Base-by-base conservation (phyloP, 2,797 vertebrate species). In the Coendou prehensilis region DNA sequence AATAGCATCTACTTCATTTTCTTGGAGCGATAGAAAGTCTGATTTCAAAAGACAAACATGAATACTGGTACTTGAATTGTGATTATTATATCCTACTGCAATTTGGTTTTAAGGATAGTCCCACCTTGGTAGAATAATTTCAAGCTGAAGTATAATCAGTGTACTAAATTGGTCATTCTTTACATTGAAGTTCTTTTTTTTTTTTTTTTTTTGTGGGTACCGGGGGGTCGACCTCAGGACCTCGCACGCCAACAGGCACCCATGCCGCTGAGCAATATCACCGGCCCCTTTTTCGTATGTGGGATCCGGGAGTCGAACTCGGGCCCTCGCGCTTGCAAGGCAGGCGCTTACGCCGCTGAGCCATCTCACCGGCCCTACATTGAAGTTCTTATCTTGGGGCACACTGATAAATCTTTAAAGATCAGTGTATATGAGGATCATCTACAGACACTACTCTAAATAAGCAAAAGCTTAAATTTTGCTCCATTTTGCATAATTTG, bases 21-120 rank as follows among this genome's bases (percentile, higher is more conserved):
- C 33, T 82, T 18, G 5, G 33, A 92, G 61, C 54, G 85, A 92
- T 26, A 78, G 54, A 87, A 86, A 94, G 73, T 80, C 14, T 80
- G 45, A 90, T 78, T 88, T 96, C 41, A 87, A 84, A 94, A 79
- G 61, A 79, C 1, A 89, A 64, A 88, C 20, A 45, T 71, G 69
- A 89, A 82, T 23, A 90, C 79, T 52, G 6, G 59, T 23, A 59
- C 11, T 96, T 93, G 45, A 57, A 94, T 50, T 84, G 52, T 89
- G 75, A 89, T 93, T n/a, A 59, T 92, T 59, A 83, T 86, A 83
- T 83, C 50, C 89, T 30, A 57, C 61, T 87, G 10, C 6, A 47
- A 26, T 63, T 69, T n/a, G 23, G 63, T 92, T 89, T 92, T 87
- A 87, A 89, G 63, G 4, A 64, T 71, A 81, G 41, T 76, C 2